Conservation (phyloP, 37 sponge, comb jelly and placozoan species). For the Axinella damicornis region DNA sequence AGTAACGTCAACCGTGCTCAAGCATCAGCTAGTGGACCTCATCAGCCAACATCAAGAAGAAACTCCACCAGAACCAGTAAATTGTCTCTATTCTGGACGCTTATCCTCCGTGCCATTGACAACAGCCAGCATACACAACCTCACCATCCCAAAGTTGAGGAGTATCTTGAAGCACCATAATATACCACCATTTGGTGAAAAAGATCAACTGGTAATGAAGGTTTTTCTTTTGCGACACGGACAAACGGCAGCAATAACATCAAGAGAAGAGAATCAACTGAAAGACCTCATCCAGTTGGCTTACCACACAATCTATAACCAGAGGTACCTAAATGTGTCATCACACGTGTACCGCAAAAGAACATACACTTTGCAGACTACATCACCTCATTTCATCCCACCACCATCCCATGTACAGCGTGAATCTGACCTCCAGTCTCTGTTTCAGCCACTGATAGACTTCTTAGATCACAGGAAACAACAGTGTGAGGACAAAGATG, state of each 20-base stretch:
- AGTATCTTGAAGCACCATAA: too few species aligned
- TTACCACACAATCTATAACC: not conserved
- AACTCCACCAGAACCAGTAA: not conserved
- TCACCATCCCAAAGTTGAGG: not conserved
- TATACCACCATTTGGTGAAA: not conserved
- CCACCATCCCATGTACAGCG: too few species aligned
- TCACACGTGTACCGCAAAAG: not conserved
- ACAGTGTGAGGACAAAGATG: too few species aligned
- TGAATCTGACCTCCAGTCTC: too few species aligned
- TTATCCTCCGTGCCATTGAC: not conserved
- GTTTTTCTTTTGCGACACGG: not conserved
- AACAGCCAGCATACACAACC: not conserved
- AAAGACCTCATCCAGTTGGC: not conserved
- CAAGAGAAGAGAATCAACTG: not conserved
- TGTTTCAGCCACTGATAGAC: too few species aligned
- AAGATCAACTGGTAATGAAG: not conserved
- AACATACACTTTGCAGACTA: not conserved
- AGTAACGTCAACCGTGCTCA: not conserved
- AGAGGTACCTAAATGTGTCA: not conserved
- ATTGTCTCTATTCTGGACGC: not conserved
- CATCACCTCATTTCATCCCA: too few species aligned
- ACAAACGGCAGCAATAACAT: not conserved
- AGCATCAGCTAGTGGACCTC: not conserved
- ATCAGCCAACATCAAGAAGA: not conserved
- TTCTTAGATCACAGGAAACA: too few species aligned